Evolutionary conservation across 2,113 vertebrate species (phyloP), one percentile per base, ranked within the genome.

Genomic region (Athene cunicularia): DNA sequence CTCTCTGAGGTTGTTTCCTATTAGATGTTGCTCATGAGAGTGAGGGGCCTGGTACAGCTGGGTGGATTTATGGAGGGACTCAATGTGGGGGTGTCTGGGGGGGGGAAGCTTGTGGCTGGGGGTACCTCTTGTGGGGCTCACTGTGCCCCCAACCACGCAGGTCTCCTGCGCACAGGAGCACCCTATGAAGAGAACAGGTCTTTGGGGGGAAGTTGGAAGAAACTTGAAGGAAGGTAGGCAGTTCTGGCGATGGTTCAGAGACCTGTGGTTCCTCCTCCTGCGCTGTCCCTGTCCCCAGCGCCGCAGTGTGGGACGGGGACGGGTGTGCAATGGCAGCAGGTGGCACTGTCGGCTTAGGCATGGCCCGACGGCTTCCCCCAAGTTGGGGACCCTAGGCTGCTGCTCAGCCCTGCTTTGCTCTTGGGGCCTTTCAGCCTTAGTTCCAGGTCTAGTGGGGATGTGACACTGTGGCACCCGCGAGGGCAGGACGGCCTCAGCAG

Each of bases 271-370:
- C 18, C 4, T 16, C 17, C 70, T 1, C 22, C 37, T 1, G 24
- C 0, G 35, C 66, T 43, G 79, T 39, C 56, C 72, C 77, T 0
- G 4, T 50, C 77, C 76, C 87, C 84, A 9, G 83, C 14, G 2
- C 72, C 2, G n/a, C 22, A 2, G n/a, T 0, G 8, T 2, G 77
- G 75, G 87, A 53, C 3, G 6, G 77, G 79, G 92, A 18, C 10
- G 5, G 64, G 64, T 53, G 53, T 15, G 93, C 62, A 43, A 5
- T 93, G 96, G 96, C 96, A 91, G 80, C 96, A 97, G 96, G 93
- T 94, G 96, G 95, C 96, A 94, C 95, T 96, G 92, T 97, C 50
- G 92, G 59, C 96, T 84, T 0, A 55, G 92, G 15, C 95, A 77
- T 6, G 11, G 75, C 82, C 32, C 0, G 1, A 9, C 2, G 35